A percentile compares a stretch with the other conserved stretches of the same genome.
These are phyloP conservation scores for Agrilus planipennis DNA, from an alignment of 1,140 invertebrate genomes.

Conservation along the genomic window DNA sequence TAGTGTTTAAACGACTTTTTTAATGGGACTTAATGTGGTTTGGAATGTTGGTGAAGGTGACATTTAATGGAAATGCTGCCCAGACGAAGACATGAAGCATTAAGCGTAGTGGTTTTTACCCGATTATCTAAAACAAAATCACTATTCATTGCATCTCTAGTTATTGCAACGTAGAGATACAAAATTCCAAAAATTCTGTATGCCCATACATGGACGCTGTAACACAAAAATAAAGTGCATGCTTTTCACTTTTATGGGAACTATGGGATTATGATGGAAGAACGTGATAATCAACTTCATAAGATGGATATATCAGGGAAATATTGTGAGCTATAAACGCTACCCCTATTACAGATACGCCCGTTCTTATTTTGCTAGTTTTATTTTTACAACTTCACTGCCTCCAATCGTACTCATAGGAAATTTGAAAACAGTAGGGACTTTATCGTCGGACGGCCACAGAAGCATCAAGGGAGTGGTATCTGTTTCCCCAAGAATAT, in stretches of 20 bases:
- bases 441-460: slow-evolving; percentile 78
- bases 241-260: slow-evolving; percentile 95
- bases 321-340: slow-evolving; percentile 95
- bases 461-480: slow-evolving; percentile 77
- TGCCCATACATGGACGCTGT: slow-evolving; percentile 70
- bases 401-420: slow-evolving; percentile 88
- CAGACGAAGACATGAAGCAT: no score
- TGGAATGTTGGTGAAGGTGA: no score
- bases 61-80: no score
- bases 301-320: slow-evolving; percentile 95
- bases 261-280: slow-evolving; percentile 87
- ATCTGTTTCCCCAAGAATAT: slow-evolving; percentile 72
- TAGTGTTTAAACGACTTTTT: no score
- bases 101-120: no score
- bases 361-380: slow-evolving; percentile 86
- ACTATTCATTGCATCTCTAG: background rate
- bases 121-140: no score
- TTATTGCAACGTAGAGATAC: slow-evolving; percentile 3
- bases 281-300: slow-evolving; percentile 70
- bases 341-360: slow-evolving; percentile 38
- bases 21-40: no score
- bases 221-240: slow-evolving; percentile 91
- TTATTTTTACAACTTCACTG: slow-evolving; percentile 96
- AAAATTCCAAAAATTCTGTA: no score
- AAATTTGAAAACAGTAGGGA: slow-evolving; percentile 62